Evolutionary conservation across 2,797 vertebrate genomes (phyloP).

Genomic region (Takifugu ocellatus): DNA sequence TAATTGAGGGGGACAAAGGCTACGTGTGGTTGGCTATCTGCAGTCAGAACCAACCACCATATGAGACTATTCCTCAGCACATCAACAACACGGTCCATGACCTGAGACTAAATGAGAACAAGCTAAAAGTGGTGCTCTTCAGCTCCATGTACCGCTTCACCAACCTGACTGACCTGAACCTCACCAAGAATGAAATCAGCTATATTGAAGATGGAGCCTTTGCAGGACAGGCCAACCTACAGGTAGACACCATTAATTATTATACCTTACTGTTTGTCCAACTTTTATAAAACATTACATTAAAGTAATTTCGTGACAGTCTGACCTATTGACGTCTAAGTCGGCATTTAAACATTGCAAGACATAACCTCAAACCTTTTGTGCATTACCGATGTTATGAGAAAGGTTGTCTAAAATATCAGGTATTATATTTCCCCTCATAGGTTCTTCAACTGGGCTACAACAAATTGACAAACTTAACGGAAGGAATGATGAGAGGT

Average conservation of each 20-base stretch:
- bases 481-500: slow-evolving; percentile 94
- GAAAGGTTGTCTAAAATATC: not conserved
- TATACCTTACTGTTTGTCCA: too few relatives aligned
- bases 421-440: slow-evolving; percentile 7
- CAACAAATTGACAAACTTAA: slow-evolving; percentile 95
- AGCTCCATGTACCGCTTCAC: slow-evolving; percentile 94
- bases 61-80: slow-evolving; percentile 97
- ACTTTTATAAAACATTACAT: too few relatives aligned
- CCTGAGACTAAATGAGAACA: slow-evolving; percentile 95
- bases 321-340: too few relatives aligned
- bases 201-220: slow-evolving; percentile 98
- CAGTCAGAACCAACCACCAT: slow-evolving; percentile 98
- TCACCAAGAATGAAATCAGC: slow-evolving; percentile 98
- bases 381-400: not conserved
- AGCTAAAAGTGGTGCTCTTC: slow-evolving; percentile 93
- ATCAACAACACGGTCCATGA: slow-evolving; percentile 99
- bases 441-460: slow-evolving; percentile 94
- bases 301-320: too few relatives aligned
- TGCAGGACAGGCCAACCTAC: slow-evolving; percentile 92
- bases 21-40: slow-evolving; percentile 99
- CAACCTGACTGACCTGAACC: slow-evolving; percentile 97
- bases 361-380: too few relatives aligned
- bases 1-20: slow-evolving; percentile 98
- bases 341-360: too few relatives aligned
- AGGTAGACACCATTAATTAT: slow-evolving; percentile 67